Percentiles rank a stretch among this genome's conserved stretches.
Conservation (phyloP, 2,113 vertebrate genomes). For the Phaethon lepturus region DNA sequence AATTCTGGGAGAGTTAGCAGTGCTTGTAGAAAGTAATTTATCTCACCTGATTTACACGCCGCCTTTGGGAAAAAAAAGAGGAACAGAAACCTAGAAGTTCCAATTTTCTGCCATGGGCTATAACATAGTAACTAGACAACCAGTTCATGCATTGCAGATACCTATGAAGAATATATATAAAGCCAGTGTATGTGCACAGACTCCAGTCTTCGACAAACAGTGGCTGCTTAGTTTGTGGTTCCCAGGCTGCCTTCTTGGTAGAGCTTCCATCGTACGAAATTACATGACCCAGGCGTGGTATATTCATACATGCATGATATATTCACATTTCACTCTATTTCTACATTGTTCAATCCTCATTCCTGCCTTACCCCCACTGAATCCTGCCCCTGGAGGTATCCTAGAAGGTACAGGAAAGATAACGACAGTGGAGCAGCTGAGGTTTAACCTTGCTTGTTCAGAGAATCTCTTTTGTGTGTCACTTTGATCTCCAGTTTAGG, state of each 20-base stretch:
- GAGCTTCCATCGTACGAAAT: neutral
- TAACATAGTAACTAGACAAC: neutral
- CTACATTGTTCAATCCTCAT: neutral
- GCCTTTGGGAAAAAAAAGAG: neutral
- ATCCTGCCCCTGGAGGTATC: neutral
- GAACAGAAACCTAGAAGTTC: neutral
- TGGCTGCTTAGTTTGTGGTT: neutral
- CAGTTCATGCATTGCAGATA: neutral
- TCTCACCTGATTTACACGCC: neutral
- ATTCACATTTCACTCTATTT: neutral
- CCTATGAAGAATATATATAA: neutral
- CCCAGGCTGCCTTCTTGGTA: neutral
- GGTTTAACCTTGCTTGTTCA: neutral
- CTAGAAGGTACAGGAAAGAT: neutral
- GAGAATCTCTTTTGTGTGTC: neutral
- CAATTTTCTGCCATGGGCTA: neutral
- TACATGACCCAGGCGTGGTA: fast-evolving
- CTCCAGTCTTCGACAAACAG: neutral
- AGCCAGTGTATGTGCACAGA: neutral
- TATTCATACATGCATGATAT: neutral
- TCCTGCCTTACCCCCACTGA: neutral
- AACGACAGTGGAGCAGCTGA: neutral
- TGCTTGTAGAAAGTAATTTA: neutral
- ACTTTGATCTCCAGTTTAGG: neutral
- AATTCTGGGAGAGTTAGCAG: neutral